Evolutionary conservation across 2,888 invertebrate genomes (phyloP).

Genomic region (Drosophila conformis): DNA sequence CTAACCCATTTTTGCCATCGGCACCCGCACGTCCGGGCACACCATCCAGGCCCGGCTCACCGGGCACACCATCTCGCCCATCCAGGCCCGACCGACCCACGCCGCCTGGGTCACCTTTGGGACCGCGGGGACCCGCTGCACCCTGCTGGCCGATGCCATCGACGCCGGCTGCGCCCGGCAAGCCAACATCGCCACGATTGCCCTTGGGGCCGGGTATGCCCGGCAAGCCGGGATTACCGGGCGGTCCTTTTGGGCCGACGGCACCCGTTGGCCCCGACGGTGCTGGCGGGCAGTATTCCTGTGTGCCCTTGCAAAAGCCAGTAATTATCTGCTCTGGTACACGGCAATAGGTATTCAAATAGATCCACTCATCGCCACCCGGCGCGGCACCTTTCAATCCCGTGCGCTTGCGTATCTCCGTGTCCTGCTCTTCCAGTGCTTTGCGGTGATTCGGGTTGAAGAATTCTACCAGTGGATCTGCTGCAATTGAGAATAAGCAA

Average conservation of each 20-base stretch:
- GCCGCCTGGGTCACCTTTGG: conserved; percentile 86
- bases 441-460: conserved; percentile 89
- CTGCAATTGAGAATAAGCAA: conserved; percentile 46
- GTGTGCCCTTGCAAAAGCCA: conserved; percentile 93
- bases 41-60: conserved; percentile 93
- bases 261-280: conserved; percentile 88
- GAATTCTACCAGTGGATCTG: conserved; percentile 89
- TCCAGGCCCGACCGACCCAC: conserved; percentile 91
- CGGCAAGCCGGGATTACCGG: conserved; percentile 83
- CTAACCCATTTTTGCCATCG: conserved; percentile 91
- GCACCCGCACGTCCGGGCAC: conserved; percentile 94
- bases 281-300: conserved; percentile 91
- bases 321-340: conserved; percentile 94
- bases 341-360: conserved; percentile 94
- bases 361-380: conserved; percentile 93
- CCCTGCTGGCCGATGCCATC: conserved; percentile 84
- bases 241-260: conserved; percentile 88
- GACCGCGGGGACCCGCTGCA: conserved; percentile 81
- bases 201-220: conserved; percentile 91
- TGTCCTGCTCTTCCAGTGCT: conserved; percentile 89
- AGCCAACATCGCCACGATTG: conserved; percentile 88
- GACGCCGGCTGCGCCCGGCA: conserved; percentile 88
- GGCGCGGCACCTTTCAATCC: conserved; percentile 89
- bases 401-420: conserved; percentile 87
- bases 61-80: conserved; percentile 95